Conservation (phyloP, 2,888 invertebrate species). For the Limnephilus lunatus region DNA sequence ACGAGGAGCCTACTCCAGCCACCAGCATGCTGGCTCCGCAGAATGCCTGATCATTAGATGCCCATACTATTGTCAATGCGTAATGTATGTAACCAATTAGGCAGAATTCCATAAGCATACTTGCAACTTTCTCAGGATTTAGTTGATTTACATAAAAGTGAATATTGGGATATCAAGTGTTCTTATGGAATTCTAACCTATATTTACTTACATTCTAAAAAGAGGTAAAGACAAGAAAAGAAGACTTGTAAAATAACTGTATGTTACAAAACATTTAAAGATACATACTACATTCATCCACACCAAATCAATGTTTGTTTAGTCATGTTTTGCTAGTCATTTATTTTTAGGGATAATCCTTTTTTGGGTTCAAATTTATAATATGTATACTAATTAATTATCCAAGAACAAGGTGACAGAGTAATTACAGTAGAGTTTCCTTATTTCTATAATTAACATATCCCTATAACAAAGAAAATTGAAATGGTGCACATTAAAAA, state of each 20-base stretch:
- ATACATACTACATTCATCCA: neutral
- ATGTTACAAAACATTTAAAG: neutral
- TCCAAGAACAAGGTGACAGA: neutral
- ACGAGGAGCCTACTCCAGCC: slow-evolving; percentile 79
- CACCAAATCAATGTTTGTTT: neutral
- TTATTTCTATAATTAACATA: neutral
- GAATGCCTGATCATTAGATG: slow-evolving; percentile 70
- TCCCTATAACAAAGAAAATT: neutral
- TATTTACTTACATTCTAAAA: slow-evolving; percentile 23
- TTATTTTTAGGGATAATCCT: neutral
- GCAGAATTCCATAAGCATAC: neutral
- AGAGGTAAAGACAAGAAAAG: slow-evolving; percentile 37
- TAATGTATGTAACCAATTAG: slow-evolving; percentile 51
- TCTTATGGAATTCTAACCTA: neutral
- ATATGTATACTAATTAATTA: neutral
- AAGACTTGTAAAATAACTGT: slow-evolving; percentile 30
- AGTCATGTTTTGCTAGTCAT: neutral
- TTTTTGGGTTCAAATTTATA: neutral
- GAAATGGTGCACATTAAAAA: neutral
- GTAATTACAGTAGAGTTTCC: neutral
- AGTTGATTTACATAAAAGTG: neutral
- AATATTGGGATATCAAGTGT: neutral
- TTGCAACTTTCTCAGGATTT: neutral
- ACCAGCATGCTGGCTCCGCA: slow-evolving; percentile 73
- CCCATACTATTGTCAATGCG: slow-evolving; percentile 68